Evolutionary conservation across 1,140 invertebrate genomes (phyloP).

Genomic region (Diorhabda elongata): DNA sequence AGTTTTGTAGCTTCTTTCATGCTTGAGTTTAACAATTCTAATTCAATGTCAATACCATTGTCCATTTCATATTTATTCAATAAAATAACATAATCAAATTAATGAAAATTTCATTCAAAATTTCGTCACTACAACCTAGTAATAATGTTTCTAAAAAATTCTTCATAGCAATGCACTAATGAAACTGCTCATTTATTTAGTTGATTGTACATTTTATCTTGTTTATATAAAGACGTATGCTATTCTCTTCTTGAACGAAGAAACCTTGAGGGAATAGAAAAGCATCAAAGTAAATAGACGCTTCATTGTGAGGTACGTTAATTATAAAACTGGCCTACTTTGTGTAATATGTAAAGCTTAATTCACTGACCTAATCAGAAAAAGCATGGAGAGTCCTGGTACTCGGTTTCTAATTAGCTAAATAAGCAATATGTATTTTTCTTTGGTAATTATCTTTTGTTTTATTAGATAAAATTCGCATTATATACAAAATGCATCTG

Average conservation of each 20-base stretch:
- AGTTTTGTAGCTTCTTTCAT: too few relatives aligned
- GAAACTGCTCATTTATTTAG: background rate
- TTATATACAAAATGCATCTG: too few relatives aligned
- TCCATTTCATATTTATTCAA: too few relatives aligned
- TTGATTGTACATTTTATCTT: background rate
- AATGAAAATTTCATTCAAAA: too few relatives aligned
- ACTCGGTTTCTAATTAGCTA: constrained; percentile 22
- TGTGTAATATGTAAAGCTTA: constrained; percentile 26
- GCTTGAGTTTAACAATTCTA: too few relatives aligned
- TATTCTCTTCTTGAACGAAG: constrained; percentile 1
- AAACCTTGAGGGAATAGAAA: constrained; percentile 15
- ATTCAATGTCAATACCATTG: too few relatives aligned
- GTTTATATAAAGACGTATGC: constrained; percentile 2
- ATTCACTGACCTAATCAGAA: constrained; percentile 29
- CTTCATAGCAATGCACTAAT: background rate
- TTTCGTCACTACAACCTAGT: too few relatives aligned
- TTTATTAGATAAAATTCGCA: too few relatives aligned
- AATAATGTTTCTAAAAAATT: background rate
- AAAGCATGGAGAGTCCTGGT: constrained; percentile 14
- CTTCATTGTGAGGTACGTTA: constrained; percentile 8
- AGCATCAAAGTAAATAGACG: constrained; percentile 13
- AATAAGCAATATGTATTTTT: constrained; percentile 22
- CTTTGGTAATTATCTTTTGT: background rate
- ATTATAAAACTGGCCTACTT: constrained; percentile 24
- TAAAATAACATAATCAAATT: too few relatives aligned